Evolutionary conservation across 1,140 invertebrate species (phyloP), one percentile per base, ranked within the genome.

Genomic region (Cydia splendana): DNA sequence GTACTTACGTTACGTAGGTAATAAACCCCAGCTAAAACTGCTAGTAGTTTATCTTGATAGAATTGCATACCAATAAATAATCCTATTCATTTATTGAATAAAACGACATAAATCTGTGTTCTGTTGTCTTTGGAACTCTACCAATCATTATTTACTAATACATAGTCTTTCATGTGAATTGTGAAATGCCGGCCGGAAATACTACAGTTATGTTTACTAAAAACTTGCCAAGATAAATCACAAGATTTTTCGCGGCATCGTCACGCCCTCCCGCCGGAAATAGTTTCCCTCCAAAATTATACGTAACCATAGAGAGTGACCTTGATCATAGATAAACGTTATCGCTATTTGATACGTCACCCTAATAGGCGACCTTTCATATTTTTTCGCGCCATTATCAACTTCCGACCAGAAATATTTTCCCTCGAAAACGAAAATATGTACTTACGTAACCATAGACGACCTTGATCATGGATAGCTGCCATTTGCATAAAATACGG

Each of bases 201-300:
- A 71, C 34, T 71, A 71, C 67, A 42, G 34, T 71, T 71, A 6
- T 71, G 67, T 71, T 71, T 71, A 71, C 67, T 42, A 38, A 38
- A 4, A 10, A 20, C 67, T 38, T 71, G 67, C 73, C 73, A 74
- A 74, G 73, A 53, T 53, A 74, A 74, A 48, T 74, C 73, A 74
- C 73, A 74, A 48, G 73, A 51, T 53, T 53, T 74, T 74, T 74
- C 73, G 42, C 20, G 48, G 38, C 73, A 74, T 74, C 30, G 73
- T 30, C 73, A 28, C 42, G 48, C 42, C 48, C n/a, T 20, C 73
- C 28, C 10, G 42, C 73, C 48, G 3, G 42, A 74, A 74, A 74
- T 74, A 74, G 48, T 74, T 45, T 24, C 73, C 28, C 48, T 45
- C 7, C 18, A 53, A 45, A 74, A 45, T 20, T 74, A 20, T 38